phyloP scores from a whole-genome alignment of 2,888 invertebrate species.

The Dione vanillae region DNA sequence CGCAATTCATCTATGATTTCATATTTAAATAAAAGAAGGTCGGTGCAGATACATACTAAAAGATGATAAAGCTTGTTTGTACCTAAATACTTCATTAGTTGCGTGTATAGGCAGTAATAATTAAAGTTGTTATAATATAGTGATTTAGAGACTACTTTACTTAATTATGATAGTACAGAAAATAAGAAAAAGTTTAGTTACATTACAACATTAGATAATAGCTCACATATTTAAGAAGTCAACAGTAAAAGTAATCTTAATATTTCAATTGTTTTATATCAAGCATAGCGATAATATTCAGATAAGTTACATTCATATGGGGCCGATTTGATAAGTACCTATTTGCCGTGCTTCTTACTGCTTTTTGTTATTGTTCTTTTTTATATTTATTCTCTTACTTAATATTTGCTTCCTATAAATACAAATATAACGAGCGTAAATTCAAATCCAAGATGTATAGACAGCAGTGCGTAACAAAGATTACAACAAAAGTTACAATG shows the following conservation, averaged over 20 bases:
- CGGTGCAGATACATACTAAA: background rate
- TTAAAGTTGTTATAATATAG: no score
- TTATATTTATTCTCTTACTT: background rate
- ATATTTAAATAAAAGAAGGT: conserved; percentile 14
- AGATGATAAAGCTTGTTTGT: background rate
- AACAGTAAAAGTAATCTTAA: background rate
- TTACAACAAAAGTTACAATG: conserved; percentile 13
- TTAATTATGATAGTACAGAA: background rate
- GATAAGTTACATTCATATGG: conserved; percentile 27
- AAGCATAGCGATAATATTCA: conserved; percentile 35
- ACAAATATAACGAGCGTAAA: background rate
- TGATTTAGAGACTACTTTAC: no score
- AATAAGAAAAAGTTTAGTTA: background rate
- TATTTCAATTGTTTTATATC: conserved; percentile 35
- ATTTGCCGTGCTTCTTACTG: no score
- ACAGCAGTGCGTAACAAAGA: background rate
- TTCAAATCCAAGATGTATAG: background rate
- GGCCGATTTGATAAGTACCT: background rate
- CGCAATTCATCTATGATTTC: conserved; percentile 21
- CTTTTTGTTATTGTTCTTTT: no score
- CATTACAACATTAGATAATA: no score
- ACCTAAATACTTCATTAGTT: background rate
- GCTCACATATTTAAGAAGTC: background rate
- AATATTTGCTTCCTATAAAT: background rate
- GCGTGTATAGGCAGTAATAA: no score